Percentiles rank a stretch among this genome's conserved stretches.
These are phyloP conservation scores for Carduelis carduelis DNA, from an alignment of 2,797 vertebrate genomes.

Conservation along the genomic window DNA sequence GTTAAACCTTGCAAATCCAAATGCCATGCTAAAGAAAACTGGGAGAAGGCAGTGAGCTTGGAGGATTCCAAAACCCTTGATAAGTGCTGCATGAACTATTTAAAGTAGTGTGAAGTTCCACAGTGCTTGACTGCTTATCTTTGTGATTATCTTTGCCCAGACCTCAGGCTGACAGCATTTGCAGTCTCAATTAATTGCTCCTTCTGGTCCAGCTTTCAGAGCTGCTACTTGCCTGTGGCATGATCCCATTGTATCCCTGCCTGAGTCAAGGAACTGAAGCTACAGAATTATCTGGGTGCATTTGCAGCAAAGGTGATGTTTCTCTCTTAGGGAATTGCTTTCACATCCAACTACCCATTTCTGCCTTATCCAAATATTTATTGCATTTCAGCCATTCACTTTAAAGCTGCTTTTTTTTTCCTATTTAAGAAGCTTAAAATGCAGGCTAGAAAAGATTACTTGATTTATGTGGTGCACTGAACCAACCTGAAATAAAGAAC, in stretches of 20 bases:
- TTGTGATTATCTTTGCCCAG: background rate
- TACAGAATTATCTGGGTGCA: background rate
- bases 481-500: background rate
- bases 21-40: background rate
- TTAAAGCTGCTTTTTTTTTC: background rate
- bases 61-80: background rate
- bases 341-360: background rate
- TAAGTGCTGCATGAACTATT: background rate
- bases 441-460: background rate
- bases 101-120: background rate
- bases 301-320: background rate
- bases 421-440: background rate
- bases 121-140: background rate
- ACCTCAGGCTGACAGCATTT: background rate
- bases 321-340: background rate
- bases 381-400: background rate
- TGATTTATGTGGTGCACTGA: background rate
- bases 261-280: background rate
- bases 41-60: background rate
- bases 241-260: background rate
- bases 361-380: background rate
- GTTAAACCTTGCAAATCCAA: background rate
- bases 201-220: background rate
- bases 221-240: background rate
- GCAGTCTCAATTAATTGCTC: background rate